Evolutionary conservation across 2,888 invertebrate species (phyloP), one percentile per base, ranked within the genome.

Genomic region (Seira ritae): DNA sequence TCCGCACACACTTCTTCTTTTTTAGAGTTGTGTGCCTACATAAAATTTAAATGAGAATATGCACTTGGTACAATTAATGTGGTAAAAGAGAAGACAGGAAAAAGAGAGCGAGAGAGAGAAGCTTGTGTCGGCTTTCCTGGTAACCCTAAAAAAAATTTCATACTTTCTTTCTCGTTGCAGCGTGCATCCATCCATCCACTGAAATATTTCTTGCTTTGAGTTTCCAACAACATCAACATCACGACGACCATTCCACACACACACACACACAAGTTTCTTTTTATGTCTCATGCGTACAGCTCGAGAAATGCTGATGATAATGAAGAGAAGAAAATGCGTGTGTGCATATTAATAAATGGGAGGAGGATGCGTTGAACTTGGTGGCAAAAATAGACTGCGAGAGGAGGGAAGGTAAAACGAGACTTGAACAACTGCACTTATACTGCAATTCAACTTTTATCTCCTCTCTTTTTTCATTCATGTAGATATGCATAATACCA

Each of bases 251-350:
- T 55, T 3, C 17, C 2, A 31, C n/a, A n/a, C n/a, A n/a, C n/a
- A n/a, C n/a, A n/a, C n/a, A n/a, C n/a, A 31, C 3, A 17, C 3
- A 55, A 55, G 55, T 55, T 55, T 55, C 55, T 55, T 55, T 55
- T 55, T 31, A 31, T 31, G 31, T 31, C 31, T 31, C 55, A 55
- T 55, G 55, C 55, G 55, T 55, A 31, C n/a, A 42, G 42, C 42
- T 42, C 42, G 6, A 42, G 42, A 42, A n/a, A 42, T 55, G 55
- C 15, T 55, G 55, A 55, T 55, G 55, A 55, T 55, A 55, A 55
- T 55, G 55, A 55, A 55, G 55, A 55, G 55, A 55, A 55, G 55
- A 55, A 55, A 55, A 55, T 55, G 55, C 55, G 55, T 55, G 55
- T 55, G 55, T 55, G 55, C 55, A 55, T 55, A 55, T 55, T 55